phyloP scores from a whole-genome alignment of 2,797 vertebrate genomes.

The Petrocephalus schoutedeni region DNA sequence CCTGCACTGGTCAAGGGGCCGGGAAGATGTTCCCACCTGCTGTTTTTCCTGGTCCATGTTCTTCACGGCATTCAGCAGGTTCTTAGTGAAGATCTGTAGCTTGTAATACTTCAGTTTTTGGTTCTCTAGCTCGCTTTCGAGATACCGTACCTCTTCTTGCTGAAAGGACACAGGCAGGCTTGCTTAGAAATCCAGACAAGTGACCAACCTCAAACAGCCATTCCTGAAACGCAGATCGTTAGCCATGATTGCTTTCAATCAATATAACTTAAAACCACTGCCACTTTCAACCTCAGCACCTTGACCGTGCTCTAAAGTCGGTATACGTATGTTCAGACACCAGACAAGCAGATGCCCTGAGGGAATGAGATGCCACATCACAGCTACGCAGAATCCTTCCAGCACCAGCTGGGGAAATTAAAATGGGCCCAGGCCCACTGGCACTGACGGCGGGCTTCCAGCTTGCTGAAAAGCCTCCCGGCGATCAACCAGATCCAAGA shows the following conservation, averaged over 20 bases:
- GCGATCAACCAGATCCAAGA: slow-evolving; percentile 11
- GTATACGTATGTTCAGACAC: neutral
- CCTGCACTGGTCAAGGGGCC: neutral
- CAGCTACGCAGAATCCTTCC: neutral
- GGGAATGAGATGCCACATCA: neutral
- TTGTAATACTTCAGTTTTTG: slow-evolving; percentile 90
- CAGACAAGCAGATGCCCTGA: neutral
- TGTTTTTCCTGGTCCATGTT: slow-evolving; percentile 83
- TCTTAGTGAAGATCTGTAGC: slow-evolving; percentile 82
- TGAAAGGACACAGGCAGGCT: slow-evolving; percentile 46
- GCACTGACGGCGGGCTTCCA: neutral
- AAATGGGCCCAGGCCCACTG: neutral
- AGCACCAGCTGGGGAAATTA: slow-evolving; percentile 5
- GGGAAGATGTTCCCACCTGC: slow-evolving; percentile 68
- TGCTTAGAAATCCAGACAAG: neutral
- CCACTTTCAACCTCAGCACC: neutral
- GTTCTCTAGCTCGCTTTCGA: slow-evolving; percentile 85
- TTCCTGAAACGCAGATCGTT: neutral
- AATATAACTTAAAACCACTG: neutral
- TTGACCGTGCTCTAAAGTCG: neutral
- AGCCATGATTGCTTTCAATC: neutral
- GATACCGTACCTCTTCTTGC: slow-evolving; percentile 93
- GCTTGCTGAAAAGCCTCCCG: neutral
- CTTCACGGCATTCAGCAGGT: slow-evolving; percentile 82
- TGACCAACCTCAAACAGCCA: neutral